phyloP scores from a whole-genome alignment of 2,797 vertebrate species.

The Trachurus trachurus region DNA sequence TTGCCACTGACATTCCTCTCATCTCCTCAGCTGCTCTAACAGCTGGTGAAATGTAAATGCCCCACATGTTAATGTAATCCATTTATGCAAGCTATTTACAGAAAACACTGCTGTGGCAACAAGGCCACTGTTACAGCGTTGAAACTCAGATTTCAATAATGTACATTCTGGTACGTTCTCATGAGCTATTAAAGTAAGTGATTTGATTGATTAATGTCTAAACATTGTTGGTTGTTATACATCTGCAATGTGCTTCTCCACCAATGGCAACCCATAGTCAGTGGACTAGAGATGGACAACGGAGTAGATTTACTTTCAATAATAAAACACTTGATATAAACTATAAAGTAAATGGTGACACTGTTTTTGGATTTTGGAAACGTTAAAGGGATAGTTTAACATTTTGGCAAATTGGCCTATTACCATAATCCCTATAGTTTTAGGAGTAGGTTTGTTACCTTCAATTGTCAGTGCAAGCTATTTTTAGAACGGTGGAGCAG shows the following conservation, averaged over 20 bases:
- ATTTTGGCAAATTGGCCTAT: too few relatives aligned
- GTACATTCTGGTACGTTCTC: not conserved
- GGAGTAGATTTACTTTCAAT: not conserved
- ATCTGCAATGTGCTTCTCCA: not conserved
- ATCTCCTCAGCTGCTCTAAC: constrained; percentile 60
- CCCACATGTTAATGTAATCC: constrained; percentile 35
- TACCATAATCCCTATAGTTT: too few relatives aligned
- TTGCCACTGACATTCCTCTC: constrained; percentile 34
- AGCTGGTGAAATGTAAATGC: constrained; percentile 59
- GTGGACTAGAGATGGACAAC: too few relatives aligned
- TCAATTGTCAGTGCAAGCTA: too few relatives aligned
- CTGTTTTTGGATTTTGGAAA: too few relatives aligned
- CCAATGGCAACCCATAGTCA: not conserved
- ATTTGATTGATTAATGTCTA: too few relatives aligned
- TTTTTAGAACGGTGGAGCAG: too few relatives aligned
- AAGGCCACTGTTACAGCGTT: not conserved
- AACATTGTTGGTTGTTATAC: not conserved
- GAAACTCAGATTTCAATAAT: constrained; percentile 1
- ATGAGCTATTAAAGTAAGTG: not conserved
- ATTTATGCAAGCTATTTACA: constrained; percentile 37
- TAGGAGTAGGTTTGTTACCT: too few relatives aligned
- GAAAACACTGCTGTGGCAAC: constrained; percentile 30
- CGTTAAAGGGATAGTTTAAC: too few relatives aligned
- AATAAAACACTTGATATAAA: too few relatives aligned
- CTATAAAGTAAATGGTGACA: too few relatives aligned